Conservation (phyloP, 2,797 vertebrate genomes). For the Dendrocincla tyrannina region DNA sequence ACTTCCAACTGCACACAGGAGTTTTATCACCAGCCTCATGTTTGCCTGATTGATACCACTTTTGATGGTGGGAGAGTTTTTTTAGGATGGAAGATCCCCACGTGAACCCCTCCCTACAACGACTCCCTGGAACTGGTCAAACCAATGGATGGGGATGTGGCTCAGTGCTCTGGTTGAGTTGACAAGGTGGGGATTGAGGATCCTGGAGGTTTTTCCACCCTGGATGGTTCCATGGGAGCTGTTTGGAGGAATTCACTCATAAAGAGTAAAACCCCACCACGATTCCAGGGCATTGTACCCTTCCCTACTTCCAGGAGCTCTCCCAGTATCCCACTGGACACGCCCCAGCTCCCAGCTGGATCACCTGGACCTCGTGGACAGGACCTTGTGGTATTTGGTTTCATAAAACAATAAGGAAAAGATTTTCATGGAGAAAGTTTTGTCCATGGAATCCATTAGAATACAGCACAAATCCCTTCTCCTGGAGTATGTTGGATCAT, state of each 20-base stretch:
- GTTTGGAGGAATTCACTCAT: neutral
- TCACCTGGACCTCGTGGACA: fast-evolving
- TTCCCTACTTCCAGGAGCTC: fast-evolving
- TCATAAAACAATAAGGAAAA: neutral
- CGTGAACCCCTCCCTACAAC: neutral
- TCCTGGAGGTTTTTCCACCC: neutral
- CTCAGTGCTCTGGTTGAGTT: neutral
- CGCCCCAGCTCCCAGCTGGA: neutral
- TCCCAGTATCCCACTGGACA: neutral
- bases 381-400: fast-evolving
- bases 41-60: neutral
- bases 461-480: fast-evolving
- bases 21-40: neutral
- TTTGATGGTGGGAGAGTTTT: neutral
- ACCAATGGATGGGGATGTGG: neutral
- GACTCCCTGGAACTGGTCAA: neutral
- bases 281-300: neutral
- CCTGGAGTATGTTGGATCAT: neutral
- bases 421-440: fast-evolving
- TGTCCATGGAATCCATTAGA: neutral
- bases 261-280: neutral
- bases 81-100: neutral
- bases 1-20: neutral
- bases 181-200: neutral
- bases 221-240: neutral